Percentiles rank a stretch among this genome's conserved stretches.
Evolutionary conservation across 2,888 invertebrate genomes (phyloP).

Genomic region (Macaria liturata): DNA sequence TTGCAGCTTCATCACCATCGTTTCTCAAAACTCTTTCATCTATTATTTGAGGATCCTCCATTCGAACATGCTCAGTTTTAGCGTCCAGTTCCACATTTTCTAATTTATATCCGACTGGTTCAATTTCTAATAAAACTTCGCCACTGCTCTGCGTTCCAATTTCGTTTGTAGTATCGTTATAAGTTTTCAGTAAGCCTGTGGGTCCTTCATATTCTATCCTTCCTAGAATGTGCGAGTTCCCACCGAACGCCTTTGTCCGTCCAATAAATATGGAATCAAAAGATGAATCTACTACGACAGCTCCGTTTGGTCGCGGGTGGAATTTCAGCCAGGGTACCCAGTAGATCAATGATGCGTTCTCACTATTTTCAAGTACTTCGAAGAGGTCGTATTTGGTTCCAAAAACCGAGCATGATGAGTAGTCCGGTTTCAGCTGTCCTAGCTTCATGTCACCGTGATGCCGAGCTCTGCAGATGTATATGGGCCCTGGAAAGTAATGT

Average conservation of each 20-base stretch:
- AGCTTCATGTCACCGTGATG: conserved; percentile 89
- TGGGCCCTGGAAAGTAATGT: conserved; percentile 61
- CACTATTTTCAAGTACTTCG: conserved; percentile 90
- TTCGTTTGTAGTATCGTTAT: conserved; percentile 85
- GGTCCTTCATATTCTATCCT: conserved; percentile 86
- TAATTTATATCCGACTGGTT: conserved; percentile 90
- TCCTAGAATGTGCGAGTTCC: conserved; percentile 85
- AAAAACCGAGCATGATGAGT: conserved; percentile 85
- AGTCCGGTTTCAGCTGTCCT: conserved; percentile 86
- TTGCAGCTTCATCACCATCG: conserved; percentile 80
- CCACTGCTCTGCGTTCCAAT: conserved; percentile 82
- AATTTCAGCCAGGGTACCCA: conserved; percentile 92
- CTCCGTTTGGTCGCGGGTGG: conserved; percentile 85
- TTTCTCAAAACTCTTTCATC: conserved; percentile 80
- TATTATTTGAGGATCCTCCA: conserved; percentile 76
- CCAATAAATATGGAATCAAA: conserved; percentile 69
- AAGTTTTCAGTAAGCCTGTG: conserved; percentile 87
- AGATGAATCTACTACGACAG: conserved; percentile 83
- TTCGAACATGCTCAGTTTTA: conserved; percentile 76
- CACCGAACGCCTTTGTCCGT: conserved; percentile 58
- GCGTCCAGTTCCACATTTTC: conserved; percentile 85
- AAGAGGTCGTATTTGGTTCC: conserved; percentile 84
- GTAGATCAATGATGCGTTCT: conserved; percentile 88
- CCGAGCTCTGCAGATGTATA: conserved; percentile 89
- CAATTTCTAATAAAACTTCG: conserved; percentile 91